Evolutionary conservation across 2,888 invertebrate species (phyloP).

Genomic region (Pheosia tremula): DNA sequence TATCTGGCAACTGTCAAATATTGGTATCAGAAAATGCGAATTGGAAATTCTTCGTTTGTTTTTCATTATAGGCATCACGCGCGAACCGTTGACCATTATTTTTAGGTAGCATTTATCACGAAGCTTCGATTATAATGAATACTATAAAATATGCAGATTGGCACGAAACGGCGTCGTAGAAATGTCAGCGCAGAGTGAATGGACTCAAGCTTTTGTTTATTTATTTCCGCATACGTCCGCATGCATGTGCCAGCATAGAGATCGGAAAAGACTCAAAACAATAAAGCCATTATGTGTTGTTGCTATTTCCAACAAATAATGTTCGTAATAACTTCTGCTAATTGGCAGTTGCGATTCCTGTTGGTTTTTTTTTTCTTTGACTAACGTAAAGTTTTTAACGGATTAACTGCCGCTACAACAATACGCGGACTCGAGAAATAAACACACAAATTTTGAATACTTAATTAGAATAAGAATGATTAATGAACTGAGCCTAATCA

Average conservation of each 20-base stretch:
- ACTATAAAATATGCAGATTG: constrained; percentile 64
- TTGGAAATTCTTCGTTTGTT: constrained; percentile 18
- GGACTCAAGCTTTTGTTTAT: constrained; percentile 77
- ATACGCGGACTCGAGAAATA: background rate
- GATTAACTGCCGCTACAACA: background rate
- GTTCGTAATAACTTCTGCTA: constrained; percentile 40
- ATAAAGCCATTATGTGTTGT: constrained; percentile 55
- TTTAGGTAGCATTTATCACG: constrained; percentile 44
- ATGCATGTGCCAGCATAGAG: constrained; percentile 74
- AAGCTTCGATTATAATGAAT: constrained; percentile 50
- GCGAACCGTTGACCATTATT: constrained; percentile 29
- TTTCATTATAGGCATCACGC: constrained; percentile 27
- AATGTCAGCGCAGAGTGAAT: constrained; percentile 81
- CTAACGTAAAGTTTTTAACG: background rate
- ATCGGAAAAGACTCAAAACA: constrained; percentile 65
- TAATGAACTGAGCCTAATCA: background rate
- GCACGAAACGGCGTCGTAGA: constrained; percentile 67
- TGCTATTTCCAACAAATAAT: constrained; percentile 52
- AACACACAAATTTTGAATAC: background rate
- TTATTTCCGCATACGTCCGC: constrained; percentile 76
- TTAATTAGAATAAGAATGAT: background rate
- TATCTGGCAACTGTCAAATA: constrained; percentile 14
- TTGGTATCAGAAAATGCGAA: constrained; percentile 13
- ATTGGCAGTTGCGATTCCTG: constrained; percentile 35
- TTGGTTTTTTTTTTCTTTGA: constrained; percentile 24